phyloP scores from a whole-genome alignment of 1,140 invertebrate species.

The Eulimnadia texana region DNA sequence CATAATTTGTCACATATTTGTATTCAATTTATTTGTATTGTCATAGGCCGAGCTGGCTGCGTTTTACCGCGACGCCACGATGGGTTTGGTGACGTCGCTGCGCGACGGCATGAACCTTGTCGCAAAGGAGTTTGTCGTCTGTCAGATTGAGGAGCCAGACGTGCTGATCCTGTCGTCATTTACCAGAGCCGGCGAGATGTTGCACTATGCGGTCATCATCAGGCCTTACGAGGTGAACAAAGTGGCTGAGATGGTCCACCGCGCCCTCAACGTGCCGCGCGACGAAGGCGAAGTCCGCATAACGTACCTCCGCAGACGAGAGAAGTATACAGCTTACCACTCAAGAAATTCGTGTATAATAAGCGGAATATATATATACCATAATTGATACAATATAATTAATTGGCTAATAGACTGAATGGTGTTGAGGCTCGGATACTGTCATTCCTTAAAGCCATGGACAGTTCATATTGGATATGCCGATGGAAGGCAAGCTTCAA shows the following conservation, averaged over 20 bases:
- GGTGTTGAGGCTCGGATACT: slow-evolving; percentile 83
- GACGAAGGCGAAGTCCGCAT: slow-evolving; percentile 73
- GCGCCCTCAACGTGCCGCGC: slow-evolving; percentile 75
- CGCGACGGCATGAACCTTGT: slow-evolving; percentile 88
- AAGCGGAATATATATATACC: neutral
- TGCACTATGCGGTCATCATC: slow-evolving; percentile 76
- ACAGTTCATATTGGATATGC: slow-evolving; percentile 7
- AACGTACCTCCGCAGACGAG: slow-evolving; percentile 64
- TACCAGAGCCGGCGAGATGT: slow-evolving; percentile 76
- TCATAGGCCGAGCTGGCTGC: slow-evolving; percentile 14
- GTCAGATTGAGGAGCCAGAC: slow-evolving; percentile 66
- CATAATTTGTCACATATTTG: too few relatives aligned
- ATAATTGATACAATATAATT: too few relatives aligned
- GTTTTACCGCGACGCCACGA: slow-evolving; percentile 51
- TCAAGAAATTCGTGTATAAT: too few relatives aligned
- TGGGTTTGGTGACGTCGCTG: slow-evolving; percentile 70
- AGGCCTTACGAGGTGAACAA: slow-evolving; percentile 81
- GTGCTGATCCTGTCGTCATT: slow-evolving; percentile 80
- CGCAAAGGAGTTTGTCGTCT: slow-evolving; percentile 83
- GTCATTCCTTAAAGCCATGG: slow-evolving; percentile 56
- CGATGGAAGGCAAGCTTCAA: neutral
- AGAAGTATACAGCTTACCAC: slow-evolving; percentile 29
- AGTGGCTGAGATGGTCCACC: slow-evolving; percentile 69
- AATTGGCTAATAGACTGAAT: slow-evolving; percentile 41
- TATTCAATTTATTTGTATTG: too few relatives aligned